A percentile compares a stretch with the other conserved stretches of the same genome.
Evolutionary conservation across 2,888 invertebrate species (phyloP).

Genomic region (Agapostemon virescens): DNA sequence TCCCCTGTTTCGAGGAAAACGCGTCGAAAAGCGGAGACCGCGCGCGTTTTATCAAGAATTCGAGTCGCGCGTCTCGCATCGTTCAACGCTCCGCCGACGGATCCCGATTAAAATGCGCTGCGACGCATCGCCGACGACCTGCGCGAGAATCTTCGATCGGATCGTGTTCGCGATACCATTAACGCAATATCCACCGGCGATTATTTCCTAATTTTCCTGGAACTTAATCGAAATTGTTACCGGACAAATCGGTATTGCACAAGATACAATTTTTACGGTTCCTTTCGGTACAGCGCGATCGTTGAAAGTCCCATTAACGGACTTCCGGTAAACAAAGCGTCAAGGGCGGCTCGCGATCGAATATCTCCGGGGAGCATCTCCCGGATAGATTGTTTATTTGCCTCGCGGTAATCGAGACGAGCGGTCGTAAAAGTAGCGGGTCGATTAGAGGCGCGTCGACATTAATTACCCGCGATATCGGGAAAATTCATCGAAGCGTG

Average conservation of each 20-base stretch:
- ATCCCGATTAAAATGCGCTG: conserved; percentile 69
- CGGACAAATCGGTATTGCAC: no score
- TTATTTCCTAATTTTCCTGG: background rate
- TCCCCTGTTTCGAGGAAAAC: background rate
- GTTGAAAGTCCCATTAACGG: no score
- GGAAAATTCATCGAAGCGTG: conserved; percentile 42
- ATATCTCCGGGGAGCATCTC: background rate
- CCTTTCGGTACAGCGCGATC: no score
- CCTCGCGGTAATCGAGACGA: background rate
- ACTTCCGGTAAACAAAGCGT: no score
- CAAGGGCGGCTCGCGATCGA: background rate
- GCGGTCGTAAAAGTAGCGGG: background rate
- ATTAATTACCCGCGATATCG: conserved; percentile 38
- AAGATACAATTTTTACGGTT: no score
- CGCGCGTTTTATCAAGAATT: conserved; percentile 22
- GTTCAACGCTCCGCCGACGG: conserved; percentile 65
- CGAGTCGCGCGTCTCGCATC: conserved; percentile 61
- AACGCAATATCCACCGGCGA: background rate
- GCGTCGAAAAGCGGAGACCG: conserved; percentile 4
- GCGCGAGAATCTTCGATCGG: background rate
- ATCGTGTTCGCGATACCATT: conserved; percentile 2
- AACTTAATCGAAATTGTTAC: no score
- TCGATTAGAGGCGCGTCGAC: conserved; percentile 24
- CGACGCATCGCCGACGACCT: conserved; percentile 46
- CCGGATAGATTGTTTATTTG: background rate